These are phyloP conservation scores for Eulemur rubriventer DNA, from an alignment of 2,797 vertebrate species.

Conservation along the genomic window DNA sequence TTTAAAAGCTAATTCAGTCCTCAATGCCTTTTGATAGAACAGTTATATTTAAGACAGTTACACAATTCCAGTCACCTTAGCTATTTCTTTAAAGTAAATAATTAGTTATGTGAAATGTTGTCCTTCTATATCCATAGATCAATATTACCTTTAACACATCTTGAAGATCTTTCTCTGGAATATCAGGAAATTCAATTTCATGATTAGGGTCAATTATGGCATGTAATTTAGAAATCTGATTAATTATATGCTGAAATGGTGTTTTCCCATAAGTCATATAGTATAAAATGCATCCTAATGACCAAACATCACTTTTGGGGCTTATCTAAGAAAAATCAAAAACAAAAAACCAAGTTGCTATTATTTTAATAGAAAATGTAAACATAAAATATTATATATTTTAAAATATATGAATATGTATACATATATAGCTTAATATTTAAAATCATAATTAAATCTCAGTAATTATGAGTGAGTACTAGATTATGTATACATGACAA, in stretches of 20 bases:
- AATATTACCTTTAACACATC: constrained; percentile 94
- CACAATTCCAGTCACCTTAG: neutral
- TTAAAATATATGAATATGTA: neutral
- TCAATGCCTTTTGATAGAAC: neutral
- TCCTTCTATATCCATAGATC: neutral
- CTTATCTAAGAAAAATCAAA: constrained; percentile 90
- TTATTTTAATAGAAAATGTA: constrained; percentile 46
- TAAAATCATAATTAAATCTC: constrained; percentile 23
- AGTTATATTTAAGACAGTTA: neutral
- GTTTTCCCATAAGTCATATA: constrained; percentile 98
- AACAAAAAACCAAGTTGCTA: neutral
- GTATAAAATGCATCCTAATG: constrained; percentile 97
- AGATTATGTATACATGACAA: neutral
- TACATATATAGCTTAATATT: neutral
- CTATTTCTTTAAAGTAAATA: constrained; percentile 32
- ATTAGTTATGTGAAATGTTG: neutral
- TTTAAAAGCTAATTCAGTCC: neutral
- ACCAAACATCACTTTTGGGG: constrained; percentile 98
- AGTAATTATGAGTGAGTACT: neutral
- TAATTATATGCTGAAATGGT: constrained; percentile 97
- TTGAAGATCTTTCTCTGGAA: constrained; percentile 94
- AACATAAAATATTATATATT: neutral
- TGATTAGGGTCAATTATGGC: constrained; percentile 94
- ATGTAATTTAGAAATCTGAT: constrained; percentile 94
- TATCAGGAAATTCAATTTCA: constrained; percentile 94